Conservation (phyloP, 1,140 invertebrate genomes). For the Euwallacea similis region DNA sequence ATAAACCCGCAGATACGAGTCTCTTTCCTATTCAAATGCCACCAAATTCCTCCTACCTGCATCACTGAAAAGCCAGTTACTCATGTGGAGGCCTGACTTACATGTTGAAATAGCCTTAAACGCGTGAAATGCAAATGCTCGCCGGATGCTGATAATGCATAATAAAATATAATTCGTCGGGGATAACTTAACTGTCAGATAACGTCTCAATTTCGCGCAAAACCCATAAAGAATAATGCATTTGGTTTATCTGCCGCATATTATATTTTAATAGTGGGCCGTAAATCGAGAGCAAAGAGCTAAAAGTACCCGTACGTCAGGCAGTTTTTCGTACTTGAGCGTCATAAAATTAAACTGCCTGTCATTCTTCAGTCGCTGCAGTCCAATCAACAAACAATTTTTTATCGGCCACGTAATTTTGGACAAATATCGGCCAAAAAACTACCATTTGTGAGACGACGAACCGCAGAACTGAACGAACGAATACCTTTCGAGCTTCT, state of each 20-base stretch:
- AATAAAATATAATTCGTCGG: too few species aligned
- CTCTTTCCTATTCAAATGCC: background rate
- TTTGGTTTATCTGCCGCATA: slow-evolving; percentile 13
- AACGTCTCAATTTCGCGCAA: slow-evolving; percentile 12
- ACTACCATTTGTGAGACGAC: slow-evolving; percentile 10
- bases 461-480: slow-evolving; percentile 5
- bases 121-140: too few species aligned
- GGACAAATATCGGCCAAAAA: slow-evolving; percentile 24
- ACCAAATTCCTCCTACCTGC: too few species aligned
- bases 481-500: slow-evolving; percentile 18
- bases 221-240: slow-evolving; percentile 1
- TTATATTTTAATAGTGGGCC: slow-evolving; percentile 22
- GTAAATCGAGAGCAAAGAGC: slow-evolving; percentile 4
- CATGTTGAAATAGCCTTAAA: background rate
- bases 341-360: slow-evolving; percentile 23
- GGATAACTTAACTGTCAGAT: background rate
- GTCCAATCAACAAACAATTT: slow-evolving; percentile 14
- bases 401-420: slow-evolving; percentile 25
- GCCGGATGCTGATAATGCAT: too few species aligned
- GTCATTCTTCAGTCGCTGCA: slow-evolving; percentile 2
- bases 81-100: too few species aligned
- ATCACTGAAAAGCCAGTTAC: too few species aligned
- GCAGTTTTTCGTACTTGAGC: slow-evolving; percentile 17
- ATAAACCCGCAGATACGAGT: slow-evolving; percentile 19
- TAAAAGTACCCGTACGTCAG: slow-evolving; percentile 20